These are phyloP conservation scores for Ophonus ardosiacus DNA, from an alignment of 2,888 invertebrate genomes.

Conservation along the genomic window DNA sequence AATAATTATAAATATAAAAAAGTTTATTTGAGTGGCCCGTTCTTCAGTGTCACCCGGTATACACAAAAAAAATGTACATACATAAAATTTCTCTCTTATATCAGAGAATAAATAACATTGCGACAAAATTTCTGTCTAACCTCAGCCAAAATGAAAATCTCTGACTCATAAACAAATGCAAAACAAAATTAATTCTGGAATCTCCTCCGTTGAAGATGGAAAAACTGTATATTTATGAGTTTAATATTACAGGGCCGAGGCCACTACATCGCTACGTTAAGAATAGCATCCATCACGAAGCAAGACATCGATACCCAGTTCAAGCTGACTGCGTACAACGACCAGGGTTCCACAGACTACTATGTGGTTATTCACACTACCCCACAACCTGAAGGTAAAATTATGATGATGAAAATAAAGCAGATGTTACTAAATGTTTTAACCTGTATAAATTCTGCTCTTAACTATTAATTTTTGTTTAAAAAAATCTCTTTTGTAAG, in stretches of 20 bases:
- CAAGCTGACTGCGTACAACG: slow-evolving; percentile 83
- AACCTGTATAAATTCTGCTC: neutral
- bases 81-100: neutral
- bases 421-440: neutral
- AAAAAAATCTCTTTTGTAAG: too few species aligned
- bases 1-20: too few species aligned
- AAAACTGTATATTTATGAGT: slow-evolving; percentile 40
- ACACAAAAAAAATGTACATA: too few species aligned
- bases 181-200: neutral
- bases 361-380: slow-evolving; percentile 83
- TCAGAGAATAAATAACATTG: neutral
- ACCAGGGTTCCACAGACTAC: slow-evolving; percentile 82
- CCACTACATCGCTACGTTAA: slow-evolving; percentile 83
- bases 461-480: too few species aligned
- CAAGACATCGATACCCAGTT: slow-evolving; percentile 87
- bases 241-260: slow-evolving; percentile 79
- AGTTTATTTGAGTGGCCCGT: too few species aligned
- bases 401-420: neutral
- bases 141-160: neutral
- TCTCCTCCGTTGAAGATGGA: neutral
- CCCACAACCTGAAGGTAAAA: slow-evolving; percentile 79
- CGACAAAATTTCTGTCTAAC: neutral
- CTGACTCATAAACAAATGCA: neutral
- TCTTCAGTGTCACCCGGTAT: too few species aligned
- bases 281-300: slow-evolving; percentile 83